phyloP scores from a whole-genome alignment of 2,113 vertebrate species.

The Phycodurus eques region DNA sequence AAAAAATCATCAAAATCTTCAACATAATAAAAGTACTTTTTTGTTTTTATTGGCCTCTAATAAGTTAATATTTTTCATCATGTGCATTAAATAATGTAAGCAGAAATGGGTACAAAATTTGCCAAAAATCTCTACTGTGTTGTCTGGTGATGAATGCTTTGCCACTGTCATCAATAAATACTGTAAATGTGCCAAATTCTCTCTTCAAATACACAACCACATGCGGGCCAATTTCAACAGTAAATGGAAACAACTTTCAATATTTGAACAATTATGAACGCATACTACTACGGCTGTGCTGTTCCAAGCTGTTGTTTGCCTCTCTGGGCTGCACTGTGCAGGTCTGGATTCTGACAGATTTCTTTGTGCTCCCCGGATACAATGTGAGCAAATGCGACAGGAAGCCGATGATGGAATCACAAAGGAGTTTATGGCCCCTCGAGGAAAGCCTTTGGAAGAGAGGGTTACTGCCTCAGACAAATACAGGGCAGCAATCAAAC shows the following conservation, averaged over 20 bases:
- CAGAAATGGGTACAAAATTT: not conserved
- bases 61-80: not conserved
- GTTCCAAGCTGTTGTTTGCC: constrained; percentile 2
- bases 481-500: constrained; percentile 28
- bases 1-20: too few relatives aligned
- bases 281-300: not conserved
- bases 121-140: not conserved
- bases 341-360: constrained; percentile 17
- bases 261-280: constrained; percentile 15
- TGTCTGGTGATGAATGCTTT: not conserved
- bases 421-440: constrained; percentile 3
- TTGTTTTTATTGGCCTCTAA: not conserved
- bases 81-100: not conserved
- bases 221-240: not conserved
- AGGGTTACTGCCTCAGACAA: constrained; percentile 7
- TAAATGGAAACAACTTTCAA: constrained; percentile 12
- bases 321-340: constrained; percentile 2
- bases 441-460: constrained; percentile 12
- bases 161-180: not conserved
- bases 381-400: constrained; percentile 27
- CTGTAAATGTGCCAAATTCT: constrained; percentile 1
- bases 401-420: constrained; percentile 24
- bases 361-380: constrained; percentile 17
- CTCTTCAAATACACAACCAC: constrained; percentile 1
- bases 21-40: too few relatives aligned